A percentile compares a stretch with the other conserved stretches of the same genome.
These are phyloP conservation scores for Nasalis larvatus DNA, from an alignment of 2,113 vertebrate species.

Conservation along the genomic window DNA sequence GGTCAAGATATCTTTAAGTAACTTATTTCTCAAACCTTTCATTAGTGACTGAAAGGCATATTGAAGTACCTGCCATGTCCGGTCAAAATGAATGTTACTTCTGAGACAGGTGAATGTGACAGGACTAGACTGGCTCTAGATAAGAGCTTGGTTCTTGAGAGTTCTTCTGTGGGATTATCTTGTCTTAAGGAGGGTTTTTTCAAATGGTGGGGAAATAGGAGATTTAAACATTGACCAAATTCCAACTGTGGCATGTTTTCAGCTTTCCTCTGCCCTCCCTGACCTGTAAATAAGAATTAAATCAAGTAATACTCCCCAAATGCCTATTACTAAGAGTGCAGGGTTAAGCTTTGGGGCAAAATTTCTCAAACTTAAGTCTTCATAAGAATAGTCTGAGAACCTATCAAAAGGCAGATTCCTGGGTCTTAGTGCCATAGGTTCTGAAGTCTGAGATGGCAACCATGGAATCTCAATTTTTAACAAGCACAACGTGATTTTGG, in stretches of 20 bases:
- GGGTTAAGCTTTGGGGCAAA: not conserved
- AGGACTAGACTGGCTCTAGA: not conserved
- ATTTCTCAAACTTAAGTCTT: constrained; percentile 26
- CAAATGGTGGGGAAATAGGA: not conserved
- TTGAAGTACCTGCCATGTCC: not conserved
- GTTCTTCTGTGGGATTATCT: not conserved
- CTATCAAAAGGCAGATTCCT: not conserved
- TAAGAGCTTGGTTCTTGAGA: not conserved
- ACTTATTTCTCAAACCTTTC: constrained; percentile 18
- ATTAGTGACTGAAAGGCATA: not conserved
- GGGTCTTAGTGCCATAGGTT: not conserved
- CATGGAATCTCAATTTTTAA: not conserved
- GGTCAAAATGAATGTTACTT: not conserved
- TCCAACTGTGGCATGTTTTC: not conserved
- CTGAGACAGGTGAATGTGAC: not conserved
- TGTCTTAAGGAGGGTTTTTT: constrained; percentile 16
- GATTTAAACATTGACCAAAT: not conserved
- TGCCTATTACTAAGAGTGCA: not conserved
- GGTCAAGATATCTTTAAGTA: not conserved
- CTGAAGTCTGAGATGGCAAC: not conserved
- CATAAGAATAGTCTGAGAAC: not conserved
- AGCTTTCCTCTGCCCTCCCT: not conserved
- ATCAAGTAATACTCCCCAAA: not conserved
- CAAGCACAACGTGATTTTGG: not conserved
- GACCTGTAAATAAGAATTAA: constrained; percentile 15